phyloP scores from a whole-genome alignment of 2,113 vertebrate genomes.

The Brienomyrus longianalis region DNA sequence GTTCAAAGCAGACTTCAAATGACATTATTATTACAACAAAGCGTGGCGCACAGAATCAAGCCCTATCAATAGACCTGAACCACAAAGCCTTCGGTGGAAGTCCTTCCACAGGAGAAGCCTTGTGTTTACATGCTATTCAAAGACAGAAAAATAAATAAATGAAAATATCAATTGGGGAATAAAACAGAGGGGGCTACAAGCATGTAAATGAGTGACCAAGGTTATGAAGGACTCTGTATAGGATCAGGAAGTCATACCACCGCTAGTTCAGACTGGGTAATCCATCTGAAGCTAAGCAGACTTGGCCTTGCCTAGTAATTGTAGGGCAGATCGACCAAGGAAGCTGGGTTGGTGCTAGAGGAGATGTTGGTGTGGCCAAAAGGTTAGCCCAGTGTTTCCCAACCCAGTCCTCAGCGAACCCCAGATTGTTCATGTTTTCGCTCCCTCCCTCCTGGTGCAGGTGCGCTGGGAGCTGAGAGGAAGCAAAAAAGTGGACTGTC shows the following conservation, averaged over 20 bases:
- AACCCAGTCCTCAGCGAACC: too few species aligned
- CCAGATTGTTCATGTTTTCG: too few species aligned
- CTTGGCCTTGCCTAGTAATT: too few species aligned
- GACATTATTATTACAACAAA: not conserved
- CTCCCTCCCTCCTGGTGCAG: too few species aligned
- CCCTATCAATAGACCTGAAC: not conserved
- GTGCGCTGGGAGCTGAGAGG: too few species aligned
- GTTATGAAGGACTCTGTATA: not conserved
- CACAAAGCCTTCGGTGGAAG: not conserved
- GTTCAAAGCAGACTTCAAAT: not conserved
- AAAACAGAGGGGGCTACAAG: not conserved
- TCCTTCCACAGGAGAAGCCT: not conserved
- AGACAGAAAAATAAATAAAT: not conserved
- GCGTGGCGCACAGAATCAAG: not conserved
- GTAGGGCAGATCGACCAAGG: too few species aligned
- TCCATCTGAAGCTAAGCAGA: too few species aligned
- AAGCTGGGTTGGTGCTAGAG: too few species aligned
- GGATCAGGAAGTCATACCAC: not conserved
- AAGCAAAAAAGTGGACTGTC: too few species aligned
- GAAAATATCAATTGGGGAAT: not conserved
- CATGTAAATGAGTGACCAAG: not conserved
- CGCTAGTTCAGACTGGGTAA: too few species aligned
- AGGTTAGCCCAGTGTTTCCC: too few species aligned
- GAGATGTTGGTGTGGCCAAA: too few species aligned
- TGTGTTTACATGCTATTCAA: not conserved